Evolutionary conservation across 2,888 invertebrate genomes (phyloP).

Genomic region (Drosophila neotestacea): DNA sequence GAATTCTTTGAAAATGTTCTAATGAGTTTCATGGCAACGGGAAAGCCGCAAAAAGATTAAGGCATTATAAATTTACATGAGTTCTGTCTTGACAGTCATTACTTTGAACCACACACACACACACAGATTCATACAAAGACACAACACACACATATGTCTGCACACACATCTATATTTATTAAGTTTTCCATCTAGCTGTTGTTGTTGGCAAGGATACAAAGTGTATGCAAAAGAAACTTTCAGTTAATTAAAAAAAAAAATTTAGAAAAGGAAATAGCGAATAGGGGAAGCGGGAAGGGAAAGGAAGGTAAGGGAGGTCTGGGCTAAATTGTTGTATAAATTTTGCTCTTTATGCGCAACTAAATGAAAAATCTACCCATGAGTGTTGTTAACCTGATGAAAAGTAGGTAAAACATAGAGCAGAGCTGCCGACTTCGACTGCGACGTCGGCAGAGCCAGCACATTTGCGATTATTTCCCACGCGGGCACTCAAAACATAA

Average conservation of each 20-base stretch:
- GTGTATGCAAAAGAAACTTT: slow-evolving; percentile 57
- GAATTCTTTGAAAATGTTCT: slow-evolving; percentile 9
- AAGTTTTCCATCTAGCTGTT: slow-evolving; percentile 32
- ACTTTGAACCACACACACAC: slow-evolving; percentile 27
- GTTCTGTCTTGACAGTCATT: slow-evolving; percentile 35
- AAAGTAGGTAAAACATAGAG: slow-evolving; percentile 72
- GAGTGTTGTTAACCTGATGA: slow-evolving; percentile 81
- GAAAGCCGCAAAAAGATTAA: slow-evolving; percentile 66
- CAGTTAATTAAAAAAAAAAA: slow-evolving; percentile 65
- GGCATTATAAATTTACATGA: slow-evolving; percentile 55
- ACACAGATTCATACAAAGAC: slow-evolving; percentile 1
- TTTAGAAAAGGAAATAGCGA: slow-evolving; percentile 7
- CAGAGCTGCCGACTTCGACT: slow-evolving; percentile 20
- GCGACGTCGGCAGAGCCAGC: slow-evolving; percentile 19
- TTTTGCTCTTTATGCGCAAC: slow-evolving; percentile 66
- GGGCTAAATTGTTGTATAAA: slow-evolving; percentile 67
- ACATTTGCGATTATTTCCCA: slow-evolving; percentile 82
- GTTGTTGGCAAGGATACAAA: slow-evolving; percentile 31
- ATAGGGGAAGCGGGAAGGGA: slow-evolving; percentile 1
- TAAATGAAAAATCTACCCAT: slow-evolving; percentile 80
- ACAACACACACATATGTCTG: slow-evolving; percentile 7
- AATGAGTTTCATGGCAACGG: slow-evolving; percentile 42
- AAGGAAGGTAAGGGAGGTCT: not conserved
- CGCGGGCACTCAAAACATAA: slow-evolving; percentile 82
- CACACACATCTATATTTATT: slow-evolving; percentile 40